phyloP scores from a whole-genome alignment of 1,140 invertebrate species.

The Bombus confusus region DNA sequence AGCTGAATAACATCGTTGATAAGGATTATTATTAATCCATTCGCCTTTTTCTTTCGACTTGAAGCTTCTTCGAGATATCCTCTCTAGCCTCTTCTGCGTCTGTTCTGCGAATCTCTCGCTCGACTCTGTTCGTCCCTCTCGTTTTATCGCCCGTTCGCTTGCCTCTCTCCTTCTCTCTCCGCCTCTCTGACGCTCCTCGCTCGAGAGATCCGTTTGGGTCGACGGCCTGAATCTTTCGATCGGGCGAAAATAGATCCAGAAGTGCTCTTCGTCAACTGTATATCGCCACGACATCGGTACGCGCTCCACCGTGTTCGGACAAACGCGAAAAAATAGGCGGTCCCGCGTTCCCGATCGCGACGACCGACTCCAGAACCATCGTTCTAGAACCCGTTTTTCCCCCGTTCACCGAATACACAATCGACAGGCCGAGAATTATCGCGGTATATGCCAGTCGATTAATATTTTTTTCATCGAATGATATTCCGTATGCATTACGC shows the following conservation, averaged over 20 bases:
- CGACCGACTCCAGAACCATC: not conserved
- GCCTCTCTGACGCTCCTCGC: not conserved
- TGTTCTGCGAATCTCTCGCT: constrained; percentile 27
- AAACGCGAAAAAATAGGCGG: constrained; percentile 43
- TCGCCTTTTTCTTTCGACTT: not conserved
- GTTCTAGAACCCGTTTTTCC: not conserved
- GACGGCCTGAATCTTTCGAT: constrained; percentile 70
- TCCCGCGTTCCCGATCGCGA: not conserved
- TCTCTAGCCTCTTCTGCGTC: constrained; percentile 14
- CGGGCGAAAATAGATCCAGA: constrained; percentile 69
- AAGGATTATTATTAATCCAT: constrained; percentile 6
- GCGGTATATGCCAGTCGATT: not conserved
- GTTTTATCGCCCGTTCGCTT: constrained; percentile 3
- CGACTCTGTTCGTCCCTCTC: constrained; percentile 14
- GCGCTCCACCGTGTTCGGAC: constrained; percentile 18
- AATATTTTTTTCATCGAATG: not conserved
- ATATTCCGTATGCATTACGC: no score
- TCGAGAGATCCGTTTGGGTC: constrained; percentile 66
- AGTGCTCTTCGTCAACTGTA: constrained; percentile 67
- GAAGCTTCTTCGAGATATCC: not conserved
- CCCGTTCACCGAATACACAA: not conserved
- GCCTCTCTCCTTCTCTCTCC: not conserved
- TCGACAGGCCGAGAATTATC: not conserved
- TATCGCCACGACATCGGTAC: constrained; percentile 58
- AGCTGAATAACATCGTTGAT: not conserved